Evolutionary conservation across 23 tunicate genomes (phyloP), one percentile per base, ranked within the genome.

Genomic region (Oikopleura dioica): DNA sequence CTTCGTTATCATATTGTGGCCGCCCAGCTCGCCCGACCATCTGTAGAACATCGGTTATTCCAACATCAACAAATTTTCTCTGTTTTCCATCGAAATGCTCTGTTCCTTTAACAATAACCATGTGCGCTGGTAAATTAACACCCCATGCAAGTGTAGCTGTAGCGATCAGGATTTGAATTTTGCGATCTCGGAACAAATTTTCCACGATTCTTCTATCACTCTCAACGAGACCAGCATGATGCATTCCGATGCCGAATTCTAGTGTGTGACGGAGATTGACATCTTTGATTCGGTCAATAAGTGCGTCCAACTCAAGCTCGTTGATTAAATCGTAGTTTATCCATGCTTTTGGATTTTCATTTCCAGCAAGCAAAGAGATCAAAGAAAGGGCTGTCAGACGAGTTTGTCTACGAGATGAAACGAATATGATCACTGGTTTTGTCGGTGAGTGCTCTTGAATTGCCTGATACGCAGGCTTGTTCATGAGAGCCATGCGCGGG

Each of bases 61-160:
- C 23, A 50, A 89, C 84, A 37, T 89, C 96, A 32, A 76, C 81
- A 63, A 84, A 89, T 55, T 89, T 68, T 21, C 77, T 79, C 4
- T 82, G 84, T 51, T 89, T 89, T 4, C 96, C 96, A 38, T 89
- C 96, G 38, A 79, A 89, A 38, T 89, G 84, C 78, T 89, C 96
- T 1, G 96, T 89, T 29, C 96, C 96, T 50, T 89, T 89, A 77
- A 89, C 96, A 51, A 89, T 89, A 0, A 89, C 96, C 67, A 89
- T 68, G 75, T 89, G 96, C 35, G 96, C 96, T 24, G 96, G 96
- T 28, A 89, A 59, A 77, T 89, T 89, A 24, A 89, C 96, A 1
- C 96, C 96, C 96, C 96, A 89, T 21, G 96, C 96, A 1, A 89
- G 81, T 24, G 96, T 89, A 37, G 96, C 87, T 33, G 96, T 89